Evolutionary conservation across 2,113 vertebrate genomes (phyloP), one percentile per base, ranked within the genome.

Genomic region (Acinonyx jubatus): DNA sequence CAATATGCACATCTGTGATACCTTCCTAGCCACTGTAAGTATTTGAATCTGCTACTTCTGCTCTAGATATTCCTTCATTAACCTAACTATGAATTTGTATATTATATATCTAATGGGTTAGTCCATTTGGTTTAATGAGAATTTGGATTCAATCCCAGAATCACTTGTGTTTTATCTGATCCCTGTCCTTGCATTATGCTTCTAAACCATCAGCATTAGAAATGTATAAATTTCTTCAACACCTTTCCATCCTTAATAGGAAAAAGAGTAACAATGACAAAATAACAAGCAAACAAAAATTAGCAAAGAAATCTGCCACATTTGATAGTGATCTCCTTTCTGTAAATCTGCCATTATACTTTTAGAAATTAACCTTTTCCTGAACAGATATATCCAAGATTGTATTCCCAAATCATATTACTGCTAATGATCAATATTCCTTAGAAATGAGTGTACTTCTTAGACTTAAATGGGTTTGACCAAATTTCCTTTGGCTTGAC

Each of bases 51-150:
- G 18, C 18, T 50, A 29, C 12, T 27, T 63, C 27, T 89, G 23
- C 25, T 89, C 18, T 48, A 65, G 8, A 74, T 79, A 7, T 10
- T 74, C 13, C 11, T 89, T 48, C 33, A 87, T 91, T 78, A 66
- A 50, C 68, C 21, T 63, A 52, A 92, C 74, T 89, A 36, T 66
- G 41, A 69, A 65, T 87, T 41, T 83, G 6, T 31, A 41, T 48
- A 82, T 89, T 89, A 25, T 8, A 68, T 45, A 91, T 68, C 12
- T 33, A 79, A 55, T 86, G 65, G 25, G 15, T 76, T 85, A 94
- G 48, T 31, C 93, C 55, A 38, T 66, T 94, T 92, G n/a, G 10
- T 80, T 91, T 95, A 87, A 80, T 87, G 65, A 88, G 76, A 94
- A 80, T 92, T 86, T 95, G 55, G 84, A 94, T 74, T 83, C 31